Percentiles rank a stretch among this genome's conserved stretches.
Conservation (phyloP, 1,140 invertebrate genomes). For the Ylistrum balloti region DNA sequence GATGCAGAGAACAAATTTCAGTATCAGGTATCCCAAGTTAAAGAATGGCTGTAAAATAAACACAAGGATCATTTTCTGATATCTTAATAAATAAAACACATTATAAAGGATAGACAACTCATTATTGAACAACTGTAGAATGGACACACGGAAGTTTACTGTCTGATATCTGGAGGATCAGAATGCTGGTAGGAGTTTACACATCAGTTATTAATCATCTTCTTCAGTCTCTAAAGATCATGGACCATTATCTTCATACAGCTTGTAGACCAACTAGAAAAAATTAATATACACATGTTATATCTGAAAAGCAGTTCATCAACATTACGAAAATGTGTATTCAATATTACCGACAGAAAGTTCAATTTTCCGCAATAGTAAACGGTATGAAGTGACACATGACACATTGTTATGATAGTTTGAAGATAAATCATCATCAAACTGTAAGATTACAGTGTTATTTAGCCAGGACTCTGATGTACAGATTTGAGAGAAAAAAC, state of each 20-base stretch:
- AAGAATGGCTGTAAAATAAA: not conserved
- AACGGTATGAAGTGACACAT: too few relatives aligned
- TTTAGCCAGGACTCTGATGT: too few relatives aligned
- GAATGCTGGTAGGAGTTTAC: not conserved
- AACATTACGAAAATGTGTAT: not conserved
- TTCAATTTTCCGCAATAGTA: not conserved
- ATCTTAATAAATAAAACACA: too few relatives aligned
- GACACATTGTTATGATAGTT: too few relatives aligned
- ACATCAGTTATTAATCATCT: too few relatives aligned
- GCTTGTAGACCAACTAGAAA: constrained; percentile 76
- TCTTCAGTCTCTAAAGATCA: too few relatives aligned
- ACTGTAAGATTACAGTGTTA: not conserved
- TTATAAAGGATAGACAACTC: too few relatives aligned
- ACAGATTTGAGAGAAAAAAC: constrained; percentile 48
- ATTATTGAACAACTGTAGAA: too few relatives aligned
- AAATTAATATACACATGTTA: constrained; percentile 49
- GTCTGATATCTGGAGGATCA: not conserved
- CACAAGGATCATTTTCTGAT: not conserved
- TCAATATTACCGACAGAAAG: too few relatives aligned
- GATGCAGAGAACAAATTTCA: not conserved
- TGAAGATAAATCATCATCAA: too few relatives aligned
- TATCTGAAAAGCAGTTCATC: not conserved
- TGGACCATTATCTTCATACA: constrained; percentile 70
- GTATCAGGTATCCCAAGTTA: not conserved
- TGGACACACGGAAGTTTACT: not conserved